Evolutionary conservation across 2,797 vertebrate genomes (phyloP), one percentile per base, ranked within the genome.

Genomic region (Selene dorsalis): DNA sequence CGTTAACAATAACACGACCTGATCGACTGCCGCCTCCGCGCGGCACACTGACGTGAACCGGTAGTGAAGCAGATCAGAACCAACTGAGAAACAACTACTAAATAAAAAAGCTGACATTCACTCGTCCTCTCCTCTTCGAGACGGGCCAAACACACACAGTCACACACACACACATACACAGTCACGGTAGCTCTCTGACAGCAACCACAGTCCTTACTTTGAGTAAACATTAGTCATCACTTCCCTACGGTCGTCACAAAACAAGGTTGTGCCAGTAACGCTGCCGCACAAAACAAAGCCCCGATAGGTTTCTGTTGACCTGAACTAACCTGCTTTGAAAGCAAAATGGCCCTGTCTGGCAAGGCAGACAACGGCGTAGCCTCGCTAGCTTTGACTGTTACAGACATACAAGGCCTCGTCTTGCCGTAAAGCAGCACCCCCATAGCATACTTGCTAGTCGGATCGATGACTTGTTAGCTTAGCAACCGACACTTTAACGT

Each of bases 141-240:
- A 57, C 80, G 62, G 84, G 83, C 78, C 72, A 63, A 6, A 66
- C 38, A 55, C 70, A 72, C 50, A 32, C 55, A 41, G 3, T 12
- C 30, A 26, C 32, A 64, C 18, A 35, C 32, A 30, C 3, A 30
- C 30, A 30, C 30, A 30, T 5, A 30, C 30, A 38, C 56, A 69
- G 20, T 32, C 60, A 69, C 57, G 26, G 18, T 5, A 35, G 24
- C 4, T 68, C 72, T 45, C 47, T 52, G 71, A 79, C 76, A 72
- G 68, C 73, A 63, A 56, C 73, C 73, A 56, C 73, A 10, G 77
- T 76, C 60, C 30, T 53, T 79, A 57, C 82, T 82, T 53, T n/a
- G 47, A 63, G 87, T 84, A 86, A 89, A 89, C 87, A 87, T 83
- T 58, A 89, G 52, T 87, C 86, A 89, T 84, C 86, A 83, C 83